phyloP scores from a whole-genome alignment of 2,888 invertebrate genomes.

The Eristalis intricaria region DNA sequence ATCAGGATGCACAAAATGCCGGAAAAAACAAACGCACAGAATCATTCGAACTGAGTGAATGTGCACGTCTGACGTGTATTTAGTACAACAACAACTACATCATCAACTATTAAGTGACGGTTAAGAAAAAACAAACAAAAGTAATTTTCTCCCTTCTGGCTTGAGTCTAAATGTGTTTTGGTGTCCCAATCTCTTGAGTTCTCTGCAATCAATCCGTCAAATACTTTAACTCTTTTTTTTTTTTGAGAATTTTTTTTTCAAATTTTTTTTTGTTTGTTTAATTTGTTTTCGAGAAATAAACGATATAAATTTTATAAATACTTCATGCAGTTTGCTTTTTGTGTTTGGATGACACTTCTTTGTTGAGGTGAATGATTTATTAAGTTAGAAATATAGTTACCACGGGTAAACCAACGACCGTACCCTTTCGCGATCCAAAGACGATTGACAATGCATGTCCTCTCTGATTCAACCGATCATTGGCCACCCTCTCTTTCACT shows the following conservation, averaged over 20 bases:
- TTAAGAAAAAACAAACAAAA: neutral
- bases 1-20: too few species aligned
- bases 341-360: too few species aligned
- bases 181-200: constrained; percentile 14
- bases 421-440: too few species aligned
- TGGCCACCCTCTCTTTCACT: too few species aligned
- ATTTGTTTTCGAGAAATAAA: constrained; percentile 27
- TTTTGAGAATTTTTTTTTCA: neutral
- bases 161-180: neutral
- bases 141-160: neutral
- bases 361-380: too few species aligned
- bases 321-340: too few species aligned
- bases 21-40: too few species aligned
- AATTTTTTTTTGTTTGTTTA: constrained; percentile 4
- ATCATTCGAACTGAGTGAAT: neutral
- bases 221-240: constrained; percentile 13
- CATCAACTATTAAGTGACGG: neutral
- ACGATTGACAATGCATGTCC: too few species aligned
- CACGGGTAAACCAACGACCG: too few species aligned
- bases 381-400: too few species aligned
- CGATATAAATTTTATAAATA: constrained; percentile 23
- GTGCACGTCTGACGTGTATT: neutral
- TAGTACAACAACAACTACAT: neutral
- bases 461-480: too few species aligned
- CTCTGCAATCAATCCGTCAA: constrained; percentile 1